phyloP scores from a whole-genome alignment of 2,888 invertebrate genomes.

The Scaptomyza flava region DNA sequence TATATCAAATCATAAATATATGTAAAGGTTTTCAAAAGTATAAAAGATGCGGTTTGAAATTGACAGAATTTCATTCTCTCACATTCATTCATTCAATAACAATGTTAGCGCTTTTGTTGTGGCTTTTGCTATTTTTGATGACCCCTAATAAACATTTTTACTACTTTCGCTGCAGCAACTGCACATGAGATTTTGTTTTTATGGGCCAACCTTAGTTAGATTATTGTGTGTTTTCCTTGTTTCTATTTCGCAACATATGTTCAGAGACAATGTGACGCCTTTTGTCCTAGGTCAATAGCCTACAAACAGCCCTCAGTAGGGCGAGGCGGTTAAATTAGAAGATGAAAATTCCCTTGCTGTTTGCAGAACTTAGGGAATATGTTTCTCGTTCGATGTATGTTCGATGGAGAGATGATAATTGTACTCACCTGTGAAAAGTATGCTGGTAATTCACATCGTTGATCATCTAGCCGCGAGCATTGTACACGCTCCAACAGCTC shows the following conservation, averaged over 20 bases:
- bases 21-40: constrained; percentile 32
- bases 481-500: constrained; percentile 97
- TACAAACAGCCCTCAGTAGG: background rate
- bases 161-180: constrained; percentile 60
- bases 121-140: constrained; percentile 66
- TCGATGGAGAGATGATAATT: background rate
- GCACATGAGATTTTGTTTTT: constrained; percentile 49
- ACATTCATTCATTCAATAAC: constrained; percentile 11
- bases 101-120: constrained; percentile 28
- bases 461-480: constrained; percentile 97
- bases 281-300: constrained; percentile 56
- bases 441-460: constrained; percentile 97
- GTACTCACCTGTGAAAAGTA: constrained; percentile 93
- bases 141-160: constrained; percentile 49
- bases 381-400: too few species aligned
- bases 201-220: constrained; percentile 58
- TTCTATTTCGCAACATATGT: constrained; percentile 40
- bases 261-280: constrained; percentile 34
- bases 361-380: background rate
- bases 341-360: background rate
- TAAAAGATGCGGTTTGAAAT: constrained; percentile 45
- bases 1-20: constrained; percentile 64
- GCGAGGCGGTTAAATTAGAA: background rate
- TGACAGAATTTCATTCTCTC: constrained; percentile 9
- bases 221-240: constrained; percentile 36